Evolutionary conservation across 2,888 invertebrate genomes (phyloP), one percentile per base, ranked within the genome.

Genomic region (Apamea monoglypha): DNA sequence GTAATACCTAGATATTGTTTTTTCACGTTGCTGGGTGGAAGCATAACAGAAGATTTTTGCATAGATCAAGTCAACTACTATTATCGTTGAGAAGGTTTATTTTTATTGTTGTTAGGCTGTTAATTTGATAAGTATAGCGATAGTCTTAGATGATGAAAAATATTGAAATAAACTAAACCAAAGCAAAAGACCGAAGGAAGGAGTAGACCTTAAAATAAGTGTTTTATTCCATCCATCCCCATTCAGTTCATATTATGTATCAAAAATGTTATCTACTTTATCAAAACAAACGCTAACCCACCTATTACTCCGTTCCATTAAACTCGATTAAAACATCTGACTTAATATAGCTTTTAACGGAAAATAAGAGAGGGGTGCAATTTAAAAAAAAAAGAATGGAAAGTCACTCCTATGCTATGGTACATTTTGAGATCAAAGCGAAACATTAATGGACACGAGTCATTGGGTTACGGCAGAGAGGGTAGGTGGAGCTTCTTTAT

Each of bases 401-500:
- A 92, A 93, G 94, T 94, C 94, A 93, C 89, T 90, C 85, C 78
- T 82, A 75, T 78, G 79, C 79, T 82, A 82, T 80, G 81, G 89
- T 84, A 83, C 82, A 89, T 85, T 80, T 85, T 84, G 79, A 92
- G 91, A 93, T 93, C 92, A 93, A 92, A 94, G 92, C 85, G 78
- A 74, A 68, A 86, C 88, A 86, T 89, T 93, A 92, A 92, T 92
- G 92, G 92, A 90, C 83, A 84, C 81, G 80, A 80, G 53, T 78
- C 82, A 83, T 74, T 78, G 69, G 72, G 75, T 72, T 44, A 36
- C 3, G n/a, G 53, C 64, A 56, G 66, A 44, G 40, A 79, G 84
- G 88, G 82, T 77, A 70, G 61, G 67, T 66, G 25, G 44, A 14
- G n/a, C 10, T 53, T 79, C n/a, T 36, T 76, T 73, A 67, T 79